Evolutionary conservation across 1,140 invertebrate genomes (phyloP), one percentile per base, ranked within the genome.

Genomic region (Colletes latitarsis): DNA sequence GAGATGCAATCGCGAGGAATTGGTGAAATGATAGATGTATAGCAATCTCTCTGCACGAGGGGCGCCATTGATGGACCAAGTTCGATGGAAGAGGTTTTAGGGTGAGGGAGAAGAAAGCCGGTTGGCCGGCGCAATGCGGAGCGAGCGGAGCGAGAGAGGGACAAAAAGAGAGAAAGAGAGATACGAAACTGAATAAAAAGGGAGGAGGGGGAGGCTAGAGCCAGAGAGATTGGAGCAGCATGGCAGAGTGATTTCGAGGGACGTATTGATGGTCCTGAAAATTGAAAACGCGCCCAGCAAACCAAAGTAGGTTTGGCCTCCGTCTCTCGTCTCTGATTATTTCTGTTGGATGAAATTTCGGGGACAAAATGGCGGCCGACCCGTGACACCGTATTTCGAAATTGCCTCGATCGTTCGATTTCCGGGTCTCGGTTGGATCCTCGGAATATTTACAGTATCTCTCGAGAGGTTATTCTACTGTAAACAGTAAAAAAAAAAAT

Each of bases 221-320:
- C 77, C 82, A 86, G 73, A 87, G 88, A 89, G 88, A 90, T 89
- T 91, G 90, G 88, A 91, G 88, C 88, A 88, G 71, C 82, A 75
- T 68, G 71, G 86, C 80, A 78, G 86, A 88, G 86, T 82, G 88
- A 91, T 87, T 75, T 84, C 81, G 81, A 78, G 83, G 85, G 87
- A 88, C 82, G 89, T 89, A 92, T 92, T 92, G 91, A 92, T 92
- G 90, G 91, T 88, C 88, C 88, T 92, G 91, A 90, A 92, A 92
- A 93, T 93, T 93, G 91, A 92, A 93, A 92, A 92, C 89, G 89
- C 89, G 90, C 89, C 88, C 88, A 86, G 78, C 82, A 77, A 87
- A 80, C 85, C 87, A 77, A 84, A 90, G 89, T 91, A 90, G 89
- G 90, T 88, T 71, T 79, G 82, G 81, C 86, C 82, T 88, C 82